Base-by-base conservation (phyloP, 2,113 vertebrate genomes). In the Clinocottus analis region DNA sequence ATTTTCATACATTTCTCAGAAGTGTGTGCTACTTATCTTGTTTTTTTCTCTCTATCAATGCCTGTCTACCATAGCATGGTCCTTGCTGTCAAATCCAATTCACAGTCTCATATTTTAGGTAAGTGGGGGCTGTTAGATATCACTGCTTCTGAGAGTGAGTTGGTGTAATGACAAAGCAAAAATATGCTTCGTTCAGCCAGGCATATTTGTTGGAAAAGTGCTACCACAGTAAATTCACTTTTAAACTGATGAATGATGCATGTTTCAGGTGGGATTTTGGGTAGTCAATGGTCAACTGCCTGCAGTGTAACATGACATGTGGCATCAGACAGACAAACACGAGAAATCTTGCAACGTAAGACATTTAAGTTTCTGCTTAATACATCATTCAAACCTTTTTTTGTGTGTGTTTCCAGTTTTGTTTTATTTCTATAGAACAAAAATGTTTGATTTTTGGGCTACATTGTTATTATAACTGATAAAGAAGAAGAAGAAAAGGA, bases 71-170 rank as follows among this genome's bases (percentile, higher is more conserved):
- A 75, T 29, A 27, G 31, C 43, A 59, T 1, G 56, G 74, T 61
- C 17, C 64, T 43, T 19, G 33, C 61, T 66, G 67, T 72, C 61
- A 43, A 64, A 72, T 66, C 67, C 61, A 59, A 66, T 66, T 66
- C 58, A 62, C 62, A 45, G 13, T 27, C 27, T 45, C 62, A 58
- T 33, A 45, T 33, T 58, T 66, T 75, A 27, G 41, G 61, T 75
- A 41, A 41, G 35, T 31, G 21, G 49, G n/a, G 33, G 47, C 47
- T 37, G 47, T 39, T 13, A 71, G 58, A 67, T 63, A 65, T 65
- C 29, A 29, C 60, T 23, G 29, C 77, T 72, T 27, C 11, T 47
- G 51, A 79, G 35, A 47, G 37, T 66, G 56, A 27, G 10, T 29
- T n/a, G 29, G 29, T 59, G 51, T 59, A 55, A 53, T 70, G 75